Conservation (phyloP, 2,113 vertebrate species). For the Sciurus niger region DNA sequence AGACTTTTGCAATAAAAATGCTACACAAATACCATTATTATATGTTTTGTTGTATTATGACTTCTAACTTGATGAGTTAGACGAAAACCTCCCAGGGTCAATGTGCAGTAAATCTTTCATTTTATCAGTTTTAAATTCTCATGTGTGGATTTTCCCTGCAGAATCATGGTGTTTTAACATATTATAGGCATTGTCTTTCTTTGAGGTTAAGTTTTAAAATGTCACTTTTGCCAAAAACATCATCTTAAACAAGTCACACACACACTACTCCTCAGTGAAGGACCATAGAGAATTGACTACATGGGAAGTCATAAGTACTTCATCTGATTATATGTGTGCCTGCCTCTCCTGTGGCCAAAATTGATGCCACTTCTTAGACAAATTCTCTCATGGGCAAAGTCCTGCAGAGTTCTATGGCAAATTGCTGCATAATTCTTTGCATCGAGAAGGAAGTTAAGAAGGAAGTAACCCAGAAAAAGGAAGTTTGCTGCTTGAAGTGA, state of each 20-base stretch:
- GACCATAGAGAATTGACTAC: conserved; percentile 75
- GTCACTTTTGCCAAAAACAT: conserved; percentile 69
- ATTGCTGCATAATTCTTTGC: neutral
- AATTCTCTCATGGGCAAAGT: conserved; percentile 72
- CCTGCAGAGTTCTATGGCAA: conserved; percentile 52
- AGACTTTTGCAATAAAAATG: conserved; percentile 39
- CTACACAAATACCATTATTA: neutral
- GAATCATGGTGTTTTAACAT: conserved; percentile 68
- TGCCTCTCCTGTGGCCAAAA: conserved; percentile 83
- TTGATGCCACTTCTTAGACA: conserved; percentile 84
- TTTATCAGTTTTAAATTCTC: conserved; percentile 72
- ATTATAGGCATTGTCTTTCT: conserved; percentile 68
- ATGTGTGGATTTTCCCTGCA: conserved; percentile 7
- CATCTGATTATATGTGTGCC: conserved; percentile 80
- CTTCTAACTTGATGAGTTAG: neutral
- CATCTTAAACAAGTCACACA: conserved; percentile 83
- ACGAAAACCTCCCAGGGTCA: neutral
- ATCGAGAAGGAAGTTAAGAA: neutral
- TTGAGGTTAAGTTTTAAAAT: conserved; percentile 82
- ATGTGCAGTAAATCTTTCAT: neutral
- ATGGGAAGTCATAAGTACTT: conserved; percentile 74
- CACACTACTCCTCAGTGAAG: conserved; percentile 77
- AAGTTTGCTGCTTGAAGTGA: neutral
- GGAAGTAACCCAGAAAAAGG: neutral
- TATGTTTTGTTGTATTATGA: neutral